A percentile compares a stretch with the other conserved stretches of the same genome.
phyloP scores from a whole-genome alignment of 1,140 invertebrate species.

The Ceratina japonica region DNA sequence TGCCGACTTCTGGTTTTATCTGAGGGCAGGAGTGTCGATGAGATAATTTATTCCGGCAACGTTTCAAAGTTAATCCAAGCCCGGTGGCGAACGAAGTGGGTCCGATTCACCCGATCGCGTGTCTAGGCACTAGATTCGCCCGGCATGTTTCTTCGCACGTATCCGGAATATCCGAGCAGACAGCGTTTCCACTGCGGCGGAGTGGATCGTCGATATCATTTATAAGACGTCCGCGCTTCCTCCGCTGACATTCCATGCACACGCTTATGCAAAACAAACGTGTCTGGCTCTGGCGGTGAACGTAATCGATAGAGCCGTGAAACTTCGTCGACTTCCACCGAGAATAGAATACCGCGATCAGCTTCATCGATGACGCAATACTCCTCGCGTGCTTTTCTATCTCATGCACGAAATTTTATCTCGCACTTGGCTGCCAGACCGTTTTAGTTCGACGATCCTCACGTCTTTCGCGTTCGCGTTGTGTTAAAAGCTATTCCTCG shows the following conservation, averaged over 20 bases:
- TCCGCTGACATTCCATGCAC: conserved; percentile 21
- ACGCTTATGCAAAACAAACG: conserved; percentile 30
- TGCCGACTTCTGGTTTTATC: too few species aligned
- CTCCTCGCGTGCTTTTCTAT: too few species aligned
- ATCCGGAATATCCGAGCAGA: conserved; percentile 1
- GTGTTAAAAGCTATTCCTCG: too few species aligned
- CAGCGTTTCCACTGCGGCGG: not conserved
- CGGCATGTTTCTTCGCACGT: not conserved
- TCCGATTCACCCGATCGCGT: not conserved
- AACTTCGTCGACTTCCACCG: not conserved
- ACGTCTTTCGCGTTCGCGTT: too few species aligned
- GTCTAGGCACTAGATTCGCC: not conserved
- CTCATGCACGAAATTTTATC: too few species aligned
- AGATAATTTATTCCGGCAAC: not conserved
- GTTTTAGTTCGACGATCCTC: too few species aligned
- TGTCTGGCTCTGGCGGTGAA: too few species aligned
- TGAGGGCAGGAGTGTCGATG: too few species aligned
- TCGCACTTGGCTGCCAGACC: too few species aligned
- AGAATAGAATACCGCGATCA: not conserved
- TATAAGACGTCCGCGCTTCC: not conserved
- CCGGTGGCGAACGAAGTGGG: not conserved
- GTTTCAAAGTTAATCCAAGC: not conserved
- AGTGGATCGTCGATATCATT: conserved; percentile 1
- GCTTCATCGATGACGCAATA: conserved; percentile 4
- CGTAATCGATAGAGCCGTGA: not conserved